These are phyloP conservation scores for Eupithecia dodoneata DNA, from an alignment of 2,888 invertebrate genomes.

Conservation along the genomic window DNA sequence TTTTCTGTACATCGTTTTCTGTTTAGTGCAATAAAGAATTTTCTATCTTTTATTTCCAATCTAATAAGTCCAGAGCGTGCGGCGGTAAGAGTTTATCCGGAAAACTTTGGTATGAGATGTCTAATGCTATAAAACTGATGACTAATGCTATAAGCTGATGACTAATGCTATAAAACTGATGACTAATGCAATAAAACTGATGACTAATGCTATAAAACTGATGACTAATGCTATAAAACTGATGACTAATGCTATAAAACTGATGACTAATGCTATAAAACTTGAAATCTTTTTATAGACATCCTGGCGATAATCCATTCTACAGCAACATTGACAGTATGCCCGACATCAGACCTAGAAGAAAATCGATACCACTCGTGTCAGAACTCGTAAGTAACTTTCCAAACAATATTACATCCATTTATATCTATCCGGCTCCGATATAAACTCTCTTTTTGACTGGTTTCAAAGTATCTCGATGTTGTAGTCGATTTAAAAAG, in stretches of 20 bases:
- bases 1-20: too few relatives aligned
- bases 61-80: neutral
- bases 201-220: too few relatives aligned
- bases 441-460: constrained; percentile 65
- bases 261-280: constrained; percentile 13
- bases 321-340: constrained; percentile 99
- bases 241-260: too few relatives aligned
- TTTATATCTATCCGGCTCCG: constrained; percentile 57
- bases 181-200: too few relatives aligned
- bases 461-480: constrained; percentile 64
- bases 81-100: constrained; percentile 11
- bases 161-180: too few relatives aligned
- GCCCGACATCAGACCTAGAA: constrained; percentile 98
- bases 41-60: neutral
- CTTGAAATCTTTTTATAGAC: constrained; percentile 78
- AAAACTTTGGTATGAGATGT: neutral
- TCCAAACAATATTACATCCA: constrained; percentile 45
- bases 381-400: constrained; percentile 97
- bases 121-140: constrained; percentile 14
- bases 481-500: constrained; percentile 33
- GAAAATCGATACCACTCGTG: constrained; percentile 98
- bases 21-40: too few relatives aligned
- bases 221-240: too few relatives aligned
- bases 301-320: constrained; percentile 98
- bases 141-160: too few relatives aligned